phyloP scores from a whole-genome alignment of 2,113 vertebrate species.

The Callionymus lyra region DNA sequence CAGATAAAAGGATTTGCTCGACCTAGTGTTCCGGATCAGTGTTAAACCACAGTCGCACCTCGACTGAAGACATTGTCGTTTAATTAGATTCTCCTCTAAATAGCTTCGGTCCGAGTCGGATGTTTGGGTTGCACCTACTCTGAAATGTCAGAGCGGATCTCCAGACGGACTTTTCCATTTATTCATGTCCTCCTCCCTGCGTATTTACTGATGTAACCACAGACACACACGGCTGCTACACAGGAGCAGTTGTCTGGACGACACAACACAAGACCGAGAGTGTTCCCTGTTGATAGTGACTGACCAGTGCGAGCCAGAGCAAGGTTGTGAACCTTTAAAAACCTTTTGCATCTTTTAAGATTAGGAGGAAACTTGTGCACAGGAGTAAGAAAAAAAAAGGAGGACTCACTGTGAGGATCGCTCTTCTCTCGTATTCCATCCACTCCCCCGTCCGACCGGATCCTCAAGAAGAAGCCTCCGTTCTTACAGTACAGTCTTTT shows the following conservation, averaged over 20 bases:
- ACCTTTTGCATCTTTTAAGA: constrained; percentile 17
- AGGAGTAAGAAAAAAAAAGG: constrained; percentile 9
- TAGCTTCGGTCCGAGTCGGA: constrained; percentile 4
- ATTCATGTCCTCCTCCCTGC: constrained; percentile 6
- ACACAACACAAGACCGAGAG: too few species aligned
- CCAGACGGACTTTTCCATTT: neutral
- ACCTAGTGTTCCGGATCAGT: too few species aligned
- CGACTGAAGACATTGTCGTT: neutral
- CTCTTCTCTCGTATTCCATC: constrained; percentile 89
- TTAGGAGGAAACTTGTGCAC: constrained; percentile 41
- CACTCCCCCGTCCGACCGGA: constrained; percentile 82
- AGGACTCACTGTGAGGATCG: constrained; percentile 84
- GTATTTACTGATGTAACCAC: constrained; percentile 3
- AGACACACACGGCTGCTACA: neutral
- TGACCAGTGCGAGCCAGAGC: too few species aligned
- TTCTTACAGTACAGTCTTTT: constrained; percentile 95
- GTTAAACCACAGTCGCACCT: too few species aligned
- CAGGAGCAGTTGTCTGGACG: too few species aligned
- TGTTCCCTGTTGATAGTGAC: too few species aligned
- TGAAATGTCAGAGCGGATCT: constrained; percentile 9
- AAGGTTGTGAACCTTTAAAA: neutral
- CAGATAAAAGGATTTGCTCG: too few species aligned
- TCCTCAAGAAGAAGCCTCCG: constrained; percentile 90
- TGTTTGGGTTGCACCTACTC: constrained; percentile 21
- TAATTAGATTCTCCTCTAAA: constrained; percentile 9